These are phyloP conservation scores for Shargacucullia verbasci DNA, from an alignment of 2,888 invertebrate species.

Conservation along the genomic window DNA sequence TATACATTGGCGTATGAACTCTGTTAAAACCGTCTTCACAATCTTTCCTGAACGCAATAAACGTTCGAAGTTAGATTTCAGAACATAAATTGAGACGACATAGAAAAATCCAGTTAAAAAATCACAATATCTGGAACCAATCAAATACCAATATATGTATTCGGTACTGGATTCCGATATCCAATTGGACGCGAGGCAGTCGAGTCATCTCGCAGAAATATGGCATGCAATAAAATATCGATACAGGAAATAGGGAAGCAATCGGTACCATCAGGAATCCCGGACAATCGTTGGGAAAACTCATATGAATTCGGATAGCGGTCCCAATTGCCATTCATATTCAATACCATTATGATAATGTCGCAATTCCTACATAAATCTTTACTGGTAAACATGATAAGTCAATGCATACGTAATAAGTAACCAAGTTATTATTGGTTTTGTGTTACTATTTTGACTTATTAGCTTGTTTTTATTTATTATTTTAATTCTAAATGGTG, in stretches of 20 bases:
- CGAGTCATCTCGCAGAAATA: conserved; percentile 79
- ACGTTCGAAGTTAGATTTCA: neutral
- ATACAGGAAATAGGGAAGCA: conserved; percentile 80
- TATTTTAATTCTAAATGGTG: too few species aligned
- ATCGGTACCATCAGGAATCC: conserved; percentile 70
- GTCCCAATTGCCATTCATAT: conserved; percentile 55
- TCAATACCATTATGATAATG: conserved; percentile 64
- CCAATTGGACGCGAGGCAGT: conserved; percentile 69
- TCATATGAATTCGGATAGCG: conserved; percentile 61
- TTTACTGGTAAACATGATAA: conserved; percentile 55
- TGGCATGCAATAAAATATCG: conserved; percentile 85
- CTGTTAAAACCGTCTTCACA: neutral
- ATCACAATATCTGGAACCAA: conserved; percentile 66
- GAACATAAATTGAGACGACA: neutral
- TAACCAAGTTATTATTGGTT: conserved; percentile 21
- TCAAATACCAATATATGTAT: conserved; percentile 77
- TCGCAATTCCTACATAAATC: conserved; percentile 51
- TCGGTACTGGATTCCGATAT: conserved; percentile 69
- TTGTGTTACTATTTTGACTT: conserved; percentile 43
- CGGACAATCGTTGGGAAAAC: conserved; percentile 71
- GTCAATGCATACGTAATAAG: conserved; percentile 49
- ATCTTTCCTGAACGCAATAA: neutral
- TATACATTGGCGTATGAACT: too few species aligned
- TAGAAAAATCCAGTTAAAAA: conserved; percentile 36
- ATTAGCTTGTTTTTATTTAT: conserved; percentile 28